Base-by-base conservation (phyloP, 2,888 invertebrate species). In the Cerastis leucographa region DNA sequence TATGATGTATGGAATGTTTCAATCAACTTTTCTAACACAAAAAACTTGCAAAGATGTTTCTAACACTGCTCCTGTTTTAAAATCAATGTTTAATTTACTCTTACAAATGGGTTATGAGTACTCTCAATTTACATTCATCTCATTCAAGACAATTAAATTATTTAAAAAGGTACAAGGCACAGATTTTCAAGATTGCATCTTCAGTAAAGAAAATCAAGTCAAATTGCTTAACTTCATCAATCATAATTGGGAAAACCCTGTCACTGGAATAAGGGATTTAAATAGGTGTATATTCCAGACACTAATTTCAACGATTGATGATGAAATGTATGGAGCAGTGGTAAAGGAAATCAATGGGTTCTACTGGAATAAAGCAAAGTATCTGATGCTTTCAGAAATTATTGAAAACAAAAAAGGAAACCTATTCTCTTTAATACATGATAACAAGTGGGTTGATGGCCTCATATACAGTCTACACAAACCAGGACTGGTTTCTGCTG, bases 241-340 rank as follows among this genome's bases (percentile, higher is more conserved):
- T 87, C 97, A 97, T 68, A 97, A 97, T 88, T 97, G 97, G 97
- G 97, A 97, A 87, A 97, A 97, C 86, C 97, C 97, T 40, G 94
- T 97, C 17, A 95, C 96, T 77, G 97, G 97, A 72, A 94, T 97
- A 14, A 95, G 97, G 86, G 97, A 97, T 87, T 92, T 97, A 62
- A 97, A 97, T 85, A 94, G 95, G 80, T 90, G 88, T 22, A 92
- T 97, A 81, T 97, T 97, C 87, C 92, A 89, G 93, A 96, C 89
- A 82, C 91, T 93, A 66, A 86, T 96, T 75, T 88, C 85, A 44
- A 86, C 92, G 67, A 69, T 93, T 73, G 89, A 94, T 85, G 78
- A 89, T 64, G 75, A 87, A 54, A 88, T 87, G 88, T 94, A 89
- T 88, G 86, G 85, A 66, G 62, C 42, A 87, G 90, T 93, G 90